Evolutionary conservation across 2,113 vertebrate genomes (phyloP).

Genomic region (Chaenogobius annularis): DNA sequence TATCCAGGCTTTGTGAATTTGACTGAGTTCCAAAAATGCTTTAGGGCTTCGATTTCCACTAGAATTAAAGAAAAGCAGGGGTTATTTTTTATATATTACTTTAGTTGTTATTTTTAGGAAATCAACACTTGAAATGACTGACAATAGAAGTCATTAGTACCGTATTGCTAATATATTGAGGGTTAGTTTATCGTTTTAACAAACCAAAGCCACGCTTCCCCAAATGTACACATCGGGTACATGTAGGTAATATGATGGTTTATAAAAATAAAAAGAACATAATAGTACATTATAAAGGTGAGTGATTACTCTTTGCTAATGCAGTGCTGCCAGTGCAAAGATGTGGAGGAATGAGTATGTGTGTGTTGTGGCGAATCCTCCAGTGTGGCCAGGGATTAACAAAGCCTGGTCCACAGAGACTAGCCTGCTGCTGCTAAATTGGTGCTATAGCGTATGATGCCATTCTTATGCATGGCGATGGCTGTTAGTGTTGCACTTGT

Average conservation of each 20-base stretch:
- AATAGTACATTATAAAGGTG: neutral
- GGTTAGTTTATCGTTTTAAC: too few species aligned
- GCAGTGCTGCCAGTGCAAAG: constrained; percentile 70
- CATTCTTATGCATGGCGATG: constrained; percentile 45
- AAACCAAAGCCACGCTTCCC: neutral
- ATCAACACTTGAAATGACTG: neutral
- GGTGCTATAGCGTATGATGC: constrained; percentile 48
- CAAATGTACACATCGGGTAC: neutral
- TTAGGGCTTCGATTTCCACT: constrained; percentile 54
- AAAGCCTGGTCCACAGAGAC: constrained; percentile 66
- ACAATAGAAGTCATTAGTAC: neutral
- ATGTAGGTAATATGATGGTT: neutral
- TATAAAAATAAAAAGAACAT: too few species aligned
- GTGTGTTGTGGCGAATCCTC: constrained; percentile 45
- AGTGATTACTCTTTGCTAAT: neutral
- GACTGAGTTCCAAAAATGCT: constrained; percentile 70
- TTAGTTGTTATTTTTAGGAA: neutral
- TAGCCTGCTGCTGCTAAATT: constrained; percentile 62
- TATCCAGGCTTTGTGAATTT: constrained; percentile 67
- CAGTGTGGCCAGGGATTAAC: constrained; percentile 70
- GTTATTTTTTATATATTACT: too few species aligned
- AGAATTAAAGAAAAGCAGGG: constrained; percentile 45
- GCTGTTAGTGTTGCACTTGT: constrained; percentile 59
- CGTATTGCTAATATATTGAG: too few species aligned
- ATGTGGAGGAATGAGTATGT: constrained; percentile 67